Percentiles rank a stretch among this genome's conserved stretches.
Conservation (phyloP, 2,797 vertebrate species). For the Pteronotus mesoamericanus region DNA sequence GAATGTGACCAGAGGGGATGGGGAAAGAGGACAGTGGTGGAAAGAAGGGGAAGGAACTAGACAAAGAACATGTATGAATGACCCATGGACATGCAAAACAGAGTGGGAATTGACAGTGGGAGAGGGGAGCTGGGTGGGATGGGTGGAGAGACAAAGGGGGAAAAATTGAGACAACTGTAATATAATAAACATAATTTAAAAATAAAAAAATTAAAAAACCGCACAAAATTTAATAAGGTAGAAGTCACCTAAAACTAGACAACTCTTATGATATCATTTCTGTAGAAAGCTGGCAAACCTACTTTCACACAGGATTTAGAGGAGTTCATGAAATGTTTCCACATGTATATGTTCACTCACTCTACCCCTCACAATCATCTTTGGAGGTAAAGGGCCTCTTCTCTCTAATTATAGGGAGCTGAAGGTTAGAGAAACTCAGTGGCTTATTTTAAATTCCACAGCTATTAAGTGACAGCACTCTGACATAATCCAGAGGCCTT, state of each 20-base stretch:
- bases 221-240: not conserved
- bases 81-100: no score
- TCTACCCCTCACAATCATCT: not conserved
- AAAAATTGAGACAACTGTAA: no score
- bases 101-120: no score
- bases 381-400: not conserved
- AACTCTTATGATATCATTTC: not conserved
- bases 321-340: not conserved
- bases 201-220: no score
- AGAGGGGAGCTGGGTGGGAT: no score
- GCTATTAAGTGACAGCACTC: not conserved
- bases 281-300: not conserved
- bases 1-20: no score
- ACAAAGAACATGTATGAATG: no score
- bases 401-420: not conserved
- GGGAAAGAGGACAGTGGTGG: no score
- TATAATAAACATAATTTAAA: no score
- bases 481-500: not conserved
- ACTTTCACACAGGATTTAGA: not conserved
- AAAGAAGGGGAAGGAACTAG: no score
- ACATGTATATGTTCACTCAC: rapidly evolving
- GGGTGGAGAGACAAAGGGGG: no score
- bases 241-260: not conserved
- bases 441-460: not conserved
- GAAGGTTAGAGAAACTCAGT: not conserved